phyloP scores from a whole-genome alignment of 2,797 vertebrate genomes.

The Myotis pilosus region DNA sequence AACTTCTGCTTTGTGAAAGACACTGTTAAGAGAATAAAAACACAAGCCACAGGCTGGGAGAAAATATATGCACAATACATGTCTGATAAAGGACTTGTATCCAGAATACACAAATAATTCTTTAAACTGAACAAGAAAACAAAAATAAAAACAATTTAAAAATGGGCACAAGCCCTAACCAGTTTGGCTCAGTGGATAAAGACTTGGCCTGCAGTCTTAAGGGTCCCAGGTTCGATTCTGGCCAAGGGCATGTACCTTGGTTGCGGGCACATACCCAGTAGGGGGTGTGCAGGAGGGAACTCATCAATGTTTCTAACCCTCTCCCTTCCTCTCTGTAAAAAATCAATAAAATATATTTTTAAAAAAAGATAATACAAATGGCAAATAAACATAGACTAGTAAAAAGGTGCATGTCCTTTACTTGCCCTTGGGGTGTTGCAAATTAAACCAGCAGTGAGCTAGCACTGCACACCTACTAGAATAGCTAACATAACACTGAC shows the following conservation, averaged over 20 bases:
- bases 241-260: too few species aligned
- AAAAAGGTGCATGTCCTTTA: not conserved
- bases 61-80: not conserved
- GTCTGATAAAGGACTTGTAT: not conserved
- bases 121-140: not conserved
- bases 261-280: too few species aligned
- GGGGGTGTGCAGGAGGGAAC: too few species aligned
- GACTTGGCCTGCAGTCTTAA: too few species aligned
- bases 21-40: not conserved
- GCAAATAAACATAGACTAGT: not conserved
- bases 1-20: not conserved
- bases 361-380: not conserved
- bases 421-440: not conserved
- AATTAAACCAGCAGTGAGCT: not conserved
- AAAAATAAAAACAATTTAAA: not conserved
- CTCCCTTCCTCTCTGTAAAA: too few species aligned
- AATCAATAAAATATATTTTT: too few species aligned
- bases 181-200: too few species aligned
- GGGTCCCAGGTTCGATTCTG: too few species aligned
- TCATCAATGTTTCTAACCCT: too few species aligned
- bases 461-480: not conserved
- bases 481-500: not conserved
- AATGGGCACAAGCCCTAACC: not conserved
- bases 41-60: not conserved
- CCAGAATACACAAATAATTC: not conserved